Conservation (phyloP, 2,888 invertebrate genomes). For the Tinea semifulvella region DNA sequence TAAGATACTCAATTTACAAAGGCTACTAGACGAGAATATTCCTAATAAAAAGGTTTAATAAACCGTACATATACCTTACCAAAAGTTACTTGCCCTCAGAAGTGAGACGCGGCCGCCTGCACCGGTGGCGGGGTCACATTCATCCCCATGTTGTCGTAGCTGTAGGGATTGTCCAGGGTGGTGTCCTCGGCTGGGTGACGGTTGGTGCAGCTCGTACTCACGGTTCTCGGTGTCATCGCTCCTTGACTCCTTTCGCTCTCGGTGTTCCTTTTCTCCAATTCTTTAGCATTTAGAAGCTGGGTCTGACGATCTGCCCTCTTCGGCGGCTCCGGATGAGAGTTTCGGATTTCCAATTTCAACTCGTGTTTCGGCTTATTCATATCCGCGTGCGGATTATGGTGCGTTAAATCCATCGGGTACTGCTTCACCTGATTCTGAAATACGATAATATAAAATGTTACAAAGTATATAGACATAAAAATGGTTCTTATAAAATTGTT, state of each 20-base stretch:
- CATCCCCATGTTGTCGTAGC: constrained; percentile 82
- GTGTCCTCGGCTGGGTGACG: constrained; percentile 81
- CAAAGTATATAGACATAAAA: too few species aligned
- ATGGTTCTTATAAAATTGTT: too few species aligned
- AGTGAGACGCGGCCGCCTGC: neutral
- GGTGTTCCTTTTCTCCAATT: constrained; percentile 45
- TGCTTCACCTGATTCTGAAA: constrained; percentile 57
- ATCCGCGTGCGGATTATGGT: constrained; percentile 58
- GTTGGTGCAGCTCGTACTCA: constrained; percentile 73
- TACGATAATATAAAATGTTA: constrained; percentile 1
- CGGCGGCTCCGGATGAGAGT: constrained; percentile 41
- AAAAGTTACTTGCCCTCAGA: neutral
- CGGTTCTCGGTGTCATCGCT: constrained; percentile 70
- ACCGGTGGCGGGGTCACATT: constrained; percentile 70
- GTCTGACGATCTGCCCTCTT: constrained; percentile 29
- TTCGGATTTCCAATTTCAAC: constrained; percentile 42
- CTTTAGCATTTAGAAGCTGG: constrained; percentile 47
- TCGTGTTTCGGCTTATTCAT: constrained; percentile 50
- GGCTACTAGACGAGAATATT: too few species aligned
- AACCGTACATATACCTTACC: neutral
- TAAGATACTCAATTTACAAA: too few species aligned
- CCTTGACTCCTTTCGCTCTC: constrained; percentile 63
- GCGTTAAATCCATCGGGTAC: constrained; percentile 49
- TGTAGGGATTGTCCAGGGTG: constrained; percentile 71
- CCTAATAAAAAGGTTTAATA: too few species aligned